Base-by-base conservation (phyloP, 2,888 invertebrate genomes). In the Campopleginae sp. region DNA sequence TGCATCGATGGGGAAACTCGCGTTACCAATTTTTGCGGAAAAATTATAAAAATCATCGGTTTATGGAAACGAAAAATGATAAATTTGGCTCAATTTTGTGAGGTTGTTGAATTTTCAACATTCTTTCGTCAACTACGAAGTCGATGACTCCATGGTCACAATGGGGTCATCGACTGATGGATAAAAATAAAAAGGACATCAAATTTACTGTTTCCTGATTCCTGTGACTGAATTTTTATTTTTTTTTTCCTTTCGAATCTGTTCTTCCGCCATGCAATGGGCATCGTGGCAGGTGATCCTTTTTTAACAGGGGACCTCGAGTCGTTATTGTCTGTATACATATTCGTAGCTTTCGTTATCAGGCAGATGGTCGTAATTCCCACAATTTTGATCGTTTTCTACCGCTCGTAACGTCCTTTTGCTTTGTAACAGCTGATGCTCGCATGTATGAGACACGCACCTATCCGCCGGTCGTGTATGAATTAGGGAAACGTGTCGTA, bases 401-500 rank as follows among this genome's bases (percentile, higher is more conserved):
- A 8, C 10, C 5, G 48, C n/a, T 4, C 8, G 31, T 48, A 27
- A 71, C 33, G 71, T 46, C 46, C 17, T 68, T 68, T 46, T 68
- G 14, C 46, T 17, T 46, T 19, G 19, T 66, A 42, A 6, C 38
- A 44, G 63, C 12, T 23, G 38, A 66, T 68, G 8, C 27, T 46
- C 46, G 27, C 17, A 48, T 23, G 27, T 14, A 19, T 44, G 19
- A 19, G 12, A 71, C 65, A 80, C 71, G 65, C 71, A 66, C 44
- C 71, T 58, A 61, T 66, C 44, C 63, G 48, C 74, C 63, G 76
- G 68, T 81, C 74, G 70, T 75, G 58, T 71, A 82, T 82, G 79
- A 85, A 85, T 85, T 85, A 82, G 81, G 81, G 78, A 63, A 79
- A 75, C 75, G 68, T 81, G 81, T 65, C 81, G 78, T 78, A 81